Evolutionary conservation across 2,888 invertebrate genomes (phyloP).

Genomic region (Agonopterix subpropinquella): DNA sequence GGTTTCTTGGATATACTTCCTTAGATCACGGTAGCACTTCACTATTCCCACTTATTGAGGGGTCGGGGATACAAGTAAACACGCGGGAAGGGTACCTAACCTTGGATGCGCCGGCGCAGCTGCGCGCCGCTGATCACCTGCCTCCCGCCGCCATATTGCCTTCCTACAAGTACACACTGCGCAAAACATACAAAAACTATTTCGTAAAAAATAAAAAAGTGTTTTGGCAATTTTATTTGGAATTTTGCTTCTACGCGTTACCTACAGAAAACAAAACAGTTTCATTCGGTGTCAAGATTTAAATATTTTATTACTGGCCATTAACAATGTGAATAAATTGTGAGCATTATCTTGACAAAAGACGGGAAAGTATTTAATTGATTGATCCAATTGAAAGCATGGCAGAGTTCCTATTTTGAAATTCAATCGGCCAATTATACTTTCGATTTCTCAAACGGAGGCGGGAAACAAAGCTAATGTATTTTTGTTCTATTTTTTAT

Average conservation of each 20-base stretch:
- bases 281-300: too few species aligned
- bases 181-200: slow-evolving; percentile 21
- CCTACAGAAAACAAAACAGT: too few species aligned
- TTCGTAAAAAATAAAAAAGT: too few species aligned
- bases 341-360: slow-evolving; percentile 1
- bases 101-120: slow-evolving; percentile 60
- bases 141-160: slow-evolving; percentile 49
- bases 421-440: slow-evolving; percentile 22
- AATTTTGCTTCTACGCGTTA: too few species aligned
- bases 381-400: slow-evolving; percentile 23
- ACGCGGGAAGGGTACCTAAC: slow-evolving; percentile 52
- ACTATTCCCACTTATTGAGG: slow-evolving; percentile 43
- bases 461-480: not conserved
- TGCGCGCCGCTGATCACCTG: slow-evolving; percentile 63
- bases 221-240: too few species aligned
- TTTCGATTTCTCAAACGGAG: slow-evolving; percentile 13
- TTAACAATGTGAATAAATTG: not conserved
- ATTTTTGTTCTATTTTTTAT: too few species aligned
- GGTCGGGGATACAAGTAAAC: slow-evolving; percentile 34
- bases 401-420: slow-evolving; percentile 24
- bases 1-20: too few species aligned
- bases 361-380: slow-evolving; percentile 27
- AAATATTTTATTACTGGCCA: slow-evolving; percentile 1
- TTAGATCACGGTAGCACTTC: slow-evolving; percentile 27
- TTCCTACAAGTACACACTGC: slow-evolving; percentile 46